Evolutionary conservation across 1,140 invertebrate genomes (phyloP).

Genomic region (Stegodyphus mimosarum): DNA sequence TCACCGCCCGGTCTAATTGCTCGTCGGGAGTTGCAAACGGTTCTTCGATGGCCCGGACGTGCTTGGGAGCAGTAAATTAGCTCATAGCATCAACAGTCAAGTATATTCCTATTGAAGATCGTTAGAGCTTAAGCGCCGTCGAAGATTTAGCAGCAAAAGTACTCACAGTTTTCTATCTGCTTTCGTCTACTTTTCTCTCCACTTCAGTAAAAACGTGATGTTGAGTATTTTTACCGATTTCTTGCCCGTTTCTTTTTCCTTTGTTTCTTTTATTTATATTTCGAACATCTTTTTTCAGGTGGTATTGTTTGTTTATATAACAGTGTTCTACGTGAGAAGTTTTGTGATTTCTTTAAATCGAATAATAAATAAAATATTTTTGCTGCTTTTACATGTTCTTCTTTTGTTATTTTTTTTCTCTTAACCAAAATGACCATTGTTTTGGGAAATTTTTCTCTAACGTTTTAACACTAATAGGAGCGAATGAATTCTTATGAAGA

Average conservation of each 20-base stretch:
- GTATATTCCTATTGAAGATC: slow-evolving; percentile 11
- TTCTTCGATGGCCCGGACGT: slow-evolving; percentile 16
- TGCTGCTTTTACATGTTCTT: too few relatives aligned
- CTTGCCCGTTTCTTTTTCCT: background rate
- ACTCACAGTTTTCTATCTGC: background rate
- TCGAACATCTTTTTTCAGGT: background rate
- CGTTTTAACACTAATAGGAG: too few relatives aligned
- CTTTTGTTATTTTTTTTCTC: too few relatives aligned
- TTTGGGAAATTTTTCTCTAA: too few relatives aligned
- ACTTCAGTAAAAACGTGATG: background rate
- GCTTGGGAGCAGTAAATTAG: slow-evolving; percentile 28
- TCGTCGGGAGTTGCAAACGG: slow-evolving; percentile 23
- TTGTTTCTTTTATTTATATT: background rate
- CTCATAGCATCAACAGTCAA: slow-evolving; percentile 1
- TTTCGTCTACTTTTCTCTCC: background rate
- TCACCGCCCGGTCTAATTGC: slow-evolving; percentile 10
- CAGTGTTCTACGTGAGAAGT: background rate
- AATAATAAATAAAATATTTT: too few relatives aligned
- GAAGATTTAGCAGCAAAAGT: background rate
- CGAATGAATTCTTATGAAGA: too few relatives aligned
- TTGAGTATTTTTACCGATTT: background rate
- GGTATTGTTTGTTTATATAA: background rate
- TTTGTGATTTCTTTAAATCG: background rate
- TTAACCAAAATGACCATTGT: too few relatives aligned
- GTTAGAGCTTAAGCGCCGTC: slow-evolving; percentile 6